Conservation (phyloP, 2,113 vertebrate species). For the Chaetodon trifascialis region DNA sequence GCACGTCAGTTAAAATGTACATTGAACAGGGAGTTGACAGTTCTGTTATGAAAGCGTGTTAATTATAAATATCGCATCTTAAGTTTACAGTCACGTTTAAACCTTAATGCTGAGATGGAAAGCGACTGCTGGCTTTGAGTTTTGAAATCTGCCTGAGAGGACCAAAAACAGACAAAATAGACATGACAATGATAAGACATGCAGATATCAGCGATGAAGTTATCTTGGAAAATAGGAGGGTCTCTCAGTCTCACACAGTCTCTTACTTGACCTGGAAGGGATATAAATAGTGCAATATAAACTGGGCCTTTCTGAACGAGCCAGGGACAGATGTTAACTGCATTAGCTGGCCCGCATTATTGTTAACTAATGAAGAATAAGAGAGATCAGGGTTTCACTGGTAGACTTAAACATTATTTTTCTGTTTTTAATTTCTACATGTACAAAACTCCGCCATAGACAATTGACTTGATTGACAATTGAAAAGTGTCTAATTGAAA, state of each 20-base stretch:
- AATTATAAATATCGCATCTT: constrained; percentile 34
- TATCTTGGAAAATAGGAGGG: constrained; percentile 36
- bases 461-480: no score
- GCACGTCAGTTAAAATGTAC: neutral
- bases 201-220: constrained; percentile 39
- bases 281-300: constrained; percentile 79
- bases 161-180: neutral
- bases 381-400: constrained; percentile 27
- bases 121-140: constrained; percentile 3
- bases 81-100: constrained; percentile 29
- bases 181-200: constrained; percentile 48
- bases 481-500: neutral
- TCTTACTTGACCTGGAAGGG: constrained; percentile 62
- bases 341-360: constrained; percentile 27
- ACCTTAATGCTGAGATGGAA: constrained; percentile 12
- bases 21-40: neutral
- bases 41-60: constrained; percentile 12
- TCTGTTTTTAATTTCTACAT: constrained; percentile 16
- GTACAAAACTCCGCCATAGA: constrained; percentile 26
- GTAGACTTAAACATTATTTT: neutral
- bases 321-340: constrained; percentile 31
- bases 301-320: constrained; percentile 49
- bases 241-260: constrained; percentile 37
- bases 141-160: constrained; percentile 2
- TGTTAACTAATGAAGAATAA: constrained; percentile 25